Percentiles rank a stretch among this genome's conserved stretches.
Evolutionary conservation across 2,113 vertebrate genomes (phyloP).

Genomic region (Pelusios castaneus): DNA sequence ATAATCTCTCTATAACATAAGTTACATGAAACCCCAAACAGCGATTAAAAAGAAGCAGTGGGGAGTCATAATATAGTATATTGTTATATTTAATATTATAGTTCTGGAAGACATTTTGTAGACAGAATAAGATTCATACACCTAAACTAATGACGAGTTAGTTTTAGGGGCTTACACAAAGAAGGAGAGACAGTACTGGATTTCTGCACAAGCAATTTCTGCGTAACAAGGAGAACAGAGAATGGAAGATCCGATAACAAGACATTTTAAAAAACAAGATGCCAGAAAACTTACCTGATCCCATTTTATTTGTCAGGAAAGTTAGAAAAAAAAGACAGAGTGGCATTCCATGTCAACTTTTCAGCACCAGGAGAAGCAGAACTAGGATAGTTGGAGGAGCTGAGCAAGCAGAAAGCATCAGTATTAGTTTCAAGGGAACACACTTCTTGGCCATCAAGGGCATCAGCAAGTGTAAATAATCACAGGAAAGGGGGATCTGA

Average conservation of each 20-base stretch:
- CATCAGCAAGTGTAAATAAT: neutral
- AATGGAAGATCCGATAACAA: neutral
- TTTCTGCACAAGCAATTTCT: neutral
- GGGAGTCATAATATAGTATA: neutral
- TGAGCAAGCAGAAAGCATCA: neutral
- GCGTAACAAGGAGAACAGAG: neutral
- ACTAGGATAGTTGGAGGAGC: neutral
- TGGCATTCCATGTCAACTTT: neutral
- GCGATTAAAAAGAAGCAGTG: neutral
- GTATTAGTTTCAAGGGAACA: slow-evolving; percentile 18
- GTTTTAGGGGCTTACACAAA: slow-evolving; percentile 28
- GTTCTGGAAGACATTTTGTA: neutral
- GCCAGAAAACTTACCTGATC: neutral
- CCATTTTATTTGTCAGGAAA: neutral
- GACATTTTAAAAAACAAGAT: slow-evolving; percentile 3
- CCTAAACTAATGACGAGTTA: neutral
- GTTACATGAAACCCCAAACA: neutral
- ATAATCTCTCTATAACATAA: neutral
- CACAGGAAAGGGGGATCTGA: slow-evolving; percentile 12
- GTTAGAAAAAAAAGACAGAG: neutral
- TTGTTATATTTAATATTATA: neutral
- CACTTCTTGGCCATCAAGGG: slow-evolving; percentile 28
- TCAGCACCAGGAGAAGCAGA: neutral
- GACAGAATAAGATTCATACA: neutral
- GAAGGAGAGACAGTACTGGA: neutral